Base-by-base conservation (phyloP, 2,888 invertebrate genomes). In the Smittia sp. region DNA sequence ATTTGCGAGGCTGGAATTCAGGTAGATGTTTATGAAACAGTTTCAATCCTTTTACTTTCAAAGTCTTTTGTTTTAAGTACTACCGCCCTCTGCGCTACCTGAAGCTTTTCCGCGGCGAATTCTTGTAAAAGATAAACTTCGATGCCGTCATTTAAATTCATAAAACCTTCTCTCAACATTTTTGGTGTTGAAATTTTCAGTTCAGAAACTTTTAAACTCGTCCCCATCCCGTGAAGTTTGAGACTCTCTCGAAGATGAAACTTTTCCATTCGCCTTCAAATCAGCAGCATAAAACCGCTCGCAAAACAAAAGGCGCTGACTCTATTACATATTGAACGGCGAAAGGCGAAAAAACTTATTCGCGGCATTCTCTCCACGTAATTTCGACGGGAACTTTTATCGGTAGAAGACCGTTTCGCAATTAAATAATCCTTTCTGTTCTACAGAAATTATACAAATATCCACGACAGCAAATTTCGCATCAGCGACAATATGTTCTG, bases 331-430 rank as follows among this genome's bases (percentile, higher is more conserved):
- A n/a, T n/a, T n/a, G n/a, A n/a, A n/a, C n/a, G 32, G 9, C 32
- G 32, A 32, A 32, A 32, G 32, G 32, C 52, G n/a, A 15, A 46
- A 46, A 3, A 46, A 46, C n/a, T 20, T n/a, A n/a, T n/a, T 18
- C 58, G 18, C 58, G 58, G 32, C 39, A 67, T 67, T 67, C 24
- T 39, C 41, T 22, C 24, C 67, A 67, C 67, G 67, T 67, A 67
- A 67, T 67, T 67, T 67, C n/a, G 24, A 41, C 20, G 41, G 41
- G 39, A 22, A 67, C 46, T 67, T 67, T 67, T 67, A 67, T 67
- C 41, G 67, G 15, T 22, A 67, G 39, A 67, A 67, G 46, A 67
- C 67, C 67, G 41, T 67, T 67, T 67, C 39, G 67, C 67, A 67
- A 67, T 67, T 67, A 67, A 67, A 67, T 67, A 67, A 67, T 58